Evolutionary conservation across 2,888 invertebrate species (phyloP).

Genomic region (Temnothorax ravouxi): DNA sequence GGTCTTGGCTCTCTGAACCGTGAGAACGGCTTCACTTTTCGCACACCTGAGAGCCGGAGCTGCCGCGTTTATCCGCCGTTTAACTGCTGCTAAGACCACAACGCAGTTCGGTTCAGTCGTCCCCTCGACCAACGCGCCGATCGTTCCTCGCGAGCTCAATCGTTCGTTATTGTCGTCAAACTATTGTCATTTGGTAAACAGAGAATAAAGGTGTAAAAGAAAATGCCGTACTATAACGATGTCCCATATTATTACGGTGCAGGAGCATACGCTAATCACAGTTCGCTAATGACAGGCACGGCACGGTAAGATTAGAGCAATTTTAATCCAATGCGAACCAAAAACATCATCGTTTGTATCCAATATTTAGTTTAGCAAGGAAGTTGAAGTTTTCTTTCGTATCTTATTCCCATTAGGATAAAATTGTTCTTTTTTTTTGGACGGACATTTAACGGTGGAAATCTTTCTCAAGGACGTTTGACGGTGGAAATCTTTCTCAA

Average conservation of each 20-base stretch:
- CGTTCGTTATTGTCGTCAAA: neutral
- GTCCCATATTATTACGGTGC: constrained; percentile 82
- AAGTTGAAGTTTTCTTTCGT: neutral
- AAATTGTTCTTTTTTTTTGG: neutral
- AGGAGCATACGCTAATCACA: constrained; percentile 83
- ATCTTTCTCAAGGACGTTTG: neutral
- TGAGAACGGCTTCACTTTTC: constrained; percentile 81
- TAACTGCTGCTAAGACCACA: neutral
- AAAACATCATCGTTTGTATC: neutral
- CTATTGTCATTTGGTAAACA: constrained; percentile 1
- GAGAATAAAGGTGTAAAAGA: constrained; percentile 27
- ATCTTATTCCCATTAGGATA: neutral
- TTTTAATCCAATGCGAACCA: neutral
- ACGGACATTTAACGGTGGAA: constrained; percentile 16
- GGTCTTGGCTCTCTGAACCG: constrained; percentile 86
- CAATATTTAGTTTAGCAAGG: neutral
- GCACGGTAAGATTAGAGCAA: constrained; percentile 80
- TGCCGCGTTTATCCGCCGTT: constrained; percentile 49
- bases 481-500: constrained; percentile 42
- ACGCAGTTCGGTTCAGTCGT: constrained; percentile 52
- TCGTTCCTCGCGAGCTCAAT: neutral
- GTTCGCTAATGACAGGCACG: constrained; percentile 85
- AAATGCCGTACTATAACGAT: constrained; percentile 85
- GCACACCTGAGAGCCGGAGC: constrained; percentile 79
- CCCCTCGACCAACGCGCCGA: neutral